phyloP scores from a whole-genome alignment of 2,113 vertebrate genomes.

The Macaca mulatta region DNA sequence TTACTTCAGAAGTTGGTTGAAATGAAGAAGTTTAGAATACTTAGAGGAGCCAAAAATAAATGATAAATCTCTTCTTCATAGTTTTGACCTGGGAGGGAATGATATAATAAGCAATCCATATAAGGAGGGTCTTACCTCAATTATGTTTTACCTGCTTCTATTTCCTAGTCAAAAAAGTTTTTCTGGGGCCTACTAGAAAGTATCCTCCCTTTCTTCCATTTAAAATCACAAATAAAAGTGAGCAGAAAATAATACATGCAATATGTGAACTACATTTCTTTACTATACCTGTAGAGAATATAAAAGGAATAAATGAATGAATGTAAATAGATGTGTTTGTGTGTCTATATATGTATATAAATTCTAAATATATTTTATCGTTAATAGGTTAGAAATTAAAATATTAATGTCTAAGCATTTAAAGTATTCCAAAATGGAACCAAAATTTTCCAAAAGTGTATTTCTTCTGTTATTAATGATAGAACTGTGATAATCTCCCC shows the following conservation, averaged over 20 bases:
- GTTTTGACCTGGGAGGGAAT: neutral
- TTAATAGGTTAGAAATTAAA: neutral
- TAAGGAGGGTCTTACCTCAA: neutral
- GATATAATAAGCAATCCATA: neutral
- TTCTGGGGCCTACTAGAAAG: neutral
- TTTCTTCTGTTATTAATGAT: neutral
- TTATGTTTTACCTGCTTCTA: neutral
- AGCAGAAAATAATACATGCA: neutral
- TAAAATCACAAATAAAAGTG: neutral
- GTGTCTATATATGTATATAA: neutral
- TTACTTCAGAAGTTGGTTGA: neutral
- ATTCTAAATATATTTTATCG: neutral
- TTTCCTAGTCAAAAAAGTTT: neutral
- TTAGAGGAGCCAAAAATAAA: neutral
- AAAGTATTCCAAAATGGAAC: neutral
- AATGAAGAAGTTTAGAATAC: neutral
- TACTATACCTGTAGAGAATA: neutral
- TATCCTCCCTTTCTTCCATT: neutral
- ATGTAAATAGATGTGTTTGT: neutral
- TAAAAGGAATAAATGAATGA: neutral
- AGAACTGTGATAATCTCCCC: neutral
- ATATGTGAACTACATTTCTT: neutral
- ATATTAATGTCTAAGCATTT: neutral
- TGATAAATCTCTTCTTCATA: neutral
- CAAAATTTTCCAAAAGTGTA: neutral